These are phyloP conservation scores for Pelagia noctiluca DNA, from an alignment of 30 jellyfish, hydroid and myxozoan genomes.

Conservation along the genomic window DNA sequence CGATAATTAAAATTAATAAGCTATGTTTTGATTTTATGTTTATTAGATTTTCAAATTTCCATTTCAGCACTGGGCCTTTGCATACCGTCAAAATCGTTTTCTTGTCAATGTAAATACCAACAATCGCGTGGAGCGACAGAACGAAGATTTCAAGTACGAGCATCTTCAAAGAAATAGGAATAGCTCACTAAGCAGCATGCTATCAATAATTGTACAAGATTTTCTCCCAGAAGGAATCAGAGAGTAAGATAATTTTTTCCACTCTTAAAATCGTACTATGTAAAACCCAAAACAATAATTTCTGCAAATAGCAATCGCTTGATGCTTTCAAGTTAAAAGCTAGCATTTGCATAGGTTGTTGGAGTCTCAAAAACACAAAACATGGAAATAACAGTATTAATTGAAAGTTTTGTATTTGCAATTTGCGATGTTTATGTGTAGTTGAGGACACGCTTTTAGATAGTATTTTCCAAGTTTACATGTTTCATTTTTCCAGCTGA, in stretches of 20 bases:
- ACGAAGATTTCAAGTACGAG: constrained; percentile 25
- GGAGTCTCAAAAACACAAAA: too few species aligned
- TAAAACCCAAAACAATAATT: background rate
- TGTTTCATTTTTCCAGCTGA: too few species aligned
- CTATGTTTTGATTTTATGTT: too few species aligned
- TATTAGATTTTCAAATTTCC: too few species aligned
- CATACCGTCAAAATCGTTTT: constrained; percentile 15
- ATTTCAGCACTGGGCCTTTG: constrained; percentile 41
- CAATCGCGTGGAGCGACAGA: constrained; percentile 38
- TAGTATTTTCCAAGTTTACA: too few species aligned
- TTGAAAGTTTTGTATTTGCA: too few species aligned
- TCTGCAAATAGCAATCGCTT: background rate
- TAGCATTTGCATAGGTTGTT: too few species aligned
- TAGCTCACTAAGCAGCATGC: constrained; percentile 25
- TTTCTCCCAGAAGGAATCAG: constrained; percentile 10
- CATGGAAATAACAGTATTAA: too few species aligned
- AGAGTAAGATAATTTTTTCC: background rate
- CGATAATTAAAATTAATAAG: too few species aligned
- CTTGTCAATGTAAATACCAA: constrained; percentile 24
- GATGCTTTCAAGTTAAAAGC: too few species aligned
- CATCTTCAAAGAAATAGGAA: constrained; percentile 9
- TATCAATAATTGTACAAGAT: background rate
- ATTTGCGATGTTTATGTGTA: too few species aligned
- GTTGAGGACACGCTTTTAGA: too few species aligned
- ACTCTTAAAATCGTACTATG: background rate